Evolutionary conservation across 2,888 invertebrate species (phyloP), one percentile per base, ranked within the genome.

Genomic region (Slavum lentiscoides): DNA sequence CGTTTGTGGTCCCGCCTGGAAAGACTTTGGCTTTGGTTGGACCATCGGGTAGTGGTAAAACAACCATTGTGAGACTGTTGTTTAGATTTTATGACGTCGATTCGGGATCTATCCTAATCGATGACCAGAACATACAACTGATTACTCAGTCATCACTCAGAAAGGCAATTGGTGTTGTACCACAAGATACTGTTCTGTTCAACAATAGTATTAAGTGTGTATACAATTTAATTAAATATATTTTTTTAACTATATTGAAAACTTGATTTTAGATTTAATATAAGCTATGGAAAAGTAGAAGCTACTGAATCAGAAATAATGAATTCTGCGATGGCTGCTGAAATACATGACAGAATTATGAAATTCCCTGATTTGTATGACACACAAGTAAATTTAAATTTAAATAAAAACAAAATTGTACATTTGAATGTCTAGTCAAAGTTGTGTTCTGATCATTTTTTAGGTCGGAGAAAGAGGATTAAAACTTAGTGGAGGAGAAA

Each of bases 1-100:
- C 91, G 83, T 96, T 96, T 84, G 88, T 88, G 9, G 94, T 94
- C 2, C 91, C 93, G 0, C 89, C 94, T 0, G 97, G 97, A 9
- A 92, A 93, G 85, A 96, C 96, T 6, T 89, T 96, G 3, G 95
- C 94, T 0, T 87, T 95, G 86, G 92, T 96, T 58, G 96, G 96
- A 4, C 94, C 94, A 2, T 94, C 95, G 5, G 96, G 96, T 23
- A 92, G 92, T 74, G 98, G 99, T 76, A 99, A 99, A 87, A 97
- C 97, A 62, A 99, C 99, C 0, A 93, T 99, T 83, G 94, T 98
- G 86, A 90, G 98, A 19, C 88, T 99, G 11, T 87, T 99, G 61
- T 99, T 97, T 89, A 91, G 99, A 49, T 98, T 99, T 88, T 99
- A 95, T 87, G 98, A 99, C 86, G 93, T 97, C 2, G 91, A 94